Conservation (phyloP, 2,113 vertebrate genomes). For the Cavia porcellus region DNA sequence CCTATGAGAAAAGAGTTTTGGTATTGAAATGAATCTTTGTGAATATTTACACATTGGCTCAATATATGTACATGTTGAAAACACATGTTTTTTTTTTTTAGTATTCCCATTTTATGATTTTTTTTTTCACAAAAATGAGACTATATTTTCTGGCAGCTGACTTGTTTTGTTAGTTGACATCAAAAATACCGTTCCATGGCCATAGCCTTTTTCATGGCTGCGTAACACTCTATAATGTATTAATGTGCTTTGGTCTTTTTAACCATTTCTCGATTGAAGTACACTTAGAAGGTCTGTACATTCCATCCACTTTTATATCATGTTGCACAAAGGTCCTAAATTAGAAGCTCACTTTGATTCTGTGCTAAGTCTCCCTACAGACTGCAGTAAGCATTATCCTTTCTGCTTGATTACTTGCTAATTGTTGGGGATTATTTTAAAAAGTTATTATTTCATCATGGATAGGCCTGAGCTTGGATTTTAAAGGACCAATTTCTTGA, state of each 20-base stretch:
- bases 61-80: not conserved
- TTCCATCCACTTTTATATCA: not conserved
- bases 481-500: not conserved
- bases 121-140: conserved; percentile 30
- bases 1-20: not conserved
- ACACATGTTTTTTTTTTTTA: not conserved
- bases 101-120: not conserved
- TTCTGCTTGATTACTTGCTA: not conserved
- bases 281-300: not conserved
- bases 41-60: not conserved
- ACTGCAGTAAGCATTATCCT: not conserved
- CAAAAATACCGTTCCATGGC: not conserved
- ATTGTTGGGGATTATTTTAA: not conserved
- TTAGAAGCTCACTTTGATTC: not conserved
- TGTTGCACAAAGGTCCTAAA: not conserved
- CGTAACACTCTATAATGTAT: not conserved
- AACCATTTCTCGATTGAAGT: not conserved
- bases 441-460: not conserved
- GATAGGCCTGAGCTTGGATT: not conserved
- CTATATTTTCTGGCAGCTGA: not conserved
- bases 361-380: not conserved
- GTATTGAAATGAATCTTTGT: conserved; percentile 1
- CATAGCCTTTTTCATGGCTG: not conserved
- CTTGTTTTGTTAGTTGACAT: not conserved
- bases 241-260: not conserved